phyloP scores from a whole-genome alignment of 2,888 invertebrate genomes.

The Perizoma flavofasciatum region DNA sequence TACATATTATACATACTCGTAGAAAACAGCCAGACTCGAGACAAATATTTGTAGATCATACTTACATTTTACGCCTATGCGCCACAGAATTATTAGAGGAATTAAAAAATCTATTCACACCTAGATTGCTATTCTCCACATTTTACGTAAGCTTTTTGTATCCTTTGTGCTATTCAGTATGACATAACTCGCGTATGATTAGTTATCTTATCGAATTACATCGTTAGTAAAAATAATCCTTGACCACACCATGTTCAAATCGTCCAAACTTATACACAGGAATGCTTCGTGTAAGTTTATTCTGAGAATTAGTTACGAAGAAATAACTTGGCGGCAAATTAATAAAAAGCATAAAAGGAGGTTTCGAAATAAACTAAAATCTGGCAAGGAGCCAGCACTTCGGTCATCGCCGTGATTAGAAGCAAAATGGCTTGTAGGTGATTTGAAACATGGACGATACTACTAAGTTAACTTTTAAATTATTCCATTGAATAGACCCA shows the following conservation, averaged over 20 bases:
- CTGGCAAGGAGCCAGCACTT: slow-evolving; percentile 55
- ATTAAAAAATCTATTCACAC: too few species aligned
- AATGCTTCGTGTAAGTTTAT: slow-evolving; percentile 31
- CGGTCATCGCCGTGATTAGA: slow-evolving; percentile 66
- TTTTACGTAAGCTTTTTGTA: too few species aligned
- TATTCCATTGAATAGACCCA: not conserved
- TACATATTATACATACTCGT: too few species aligned
- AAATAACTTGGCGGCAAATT: slow-evolving; percentile 75
- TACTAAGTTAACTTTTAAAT: slow-evolving; percentile 3
- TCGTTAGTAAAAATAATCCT: too few species aligned
- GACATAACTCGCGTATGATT: too few species aligned
- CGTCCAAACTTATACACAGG: slow-evolving; percentile 8
- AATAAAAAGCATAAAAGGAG: slow-evolving; percentile 81
- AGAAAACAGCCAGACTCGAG: too few species aligned
- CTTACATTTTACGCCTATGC: too few species aligned
- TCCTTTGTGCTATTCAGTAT: too few species aligned
- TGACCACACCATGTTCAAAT: not conserved
- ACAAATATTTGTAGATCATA: too few species aligned
- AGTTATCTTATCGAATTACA: too few species aligned
- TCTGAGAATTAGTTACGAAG: slow-evolving; percentile 34
- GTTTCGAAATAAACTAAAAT: slow-evolving; percentile 76
- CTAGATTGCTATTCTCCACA: too few species aligned
- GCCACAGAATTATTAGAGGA: too few species aligned
- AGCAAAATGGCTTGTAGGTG: slow-evolving; percentile 35
- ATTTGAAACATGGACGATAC: slow-evolving; percentile 24